Base-by-base conservation (phyloP, 2,113 vertebrate genomes). In the Struthidea cinerea region DNA sequence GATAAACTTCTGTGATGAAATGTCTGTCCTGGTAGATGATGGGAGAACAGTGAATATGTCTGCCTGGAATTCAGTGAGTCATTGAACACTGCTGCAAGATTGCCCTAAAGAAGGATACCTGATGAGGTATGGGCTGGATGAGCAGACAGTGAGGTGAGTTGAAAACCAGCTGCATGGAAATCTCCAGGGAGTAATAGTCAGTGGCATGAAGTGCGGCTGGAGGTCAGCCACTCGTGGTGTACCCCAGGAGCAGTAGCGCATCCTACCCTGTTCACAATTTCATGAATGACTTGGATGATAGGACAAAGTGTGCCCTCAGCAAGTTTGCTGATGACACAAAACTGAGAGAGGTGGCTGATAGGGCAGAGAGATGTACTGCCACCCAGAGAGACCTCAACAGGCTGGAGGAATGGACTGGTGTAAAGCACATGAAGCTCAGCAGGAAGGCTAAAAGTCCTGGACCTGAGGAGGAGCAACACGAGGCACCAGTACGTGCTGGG, bases 121-220 rank as follows among this genome's bases (percentile, higher is more conserved):
- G 41, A 16, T 84, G 37, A 80, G 26, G 1, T 56, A 13, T 4
- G 23, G 53, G 20, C 37, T 79, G 39, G 32, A 59, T 50, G 39
- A 88, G 12, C 60, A 77, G 39, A 32, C 4, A 49, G 12, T 23
- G 57, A 55, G 10, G 10, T 57, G 52, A 2, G 13, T 37, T 76
- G 64, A 49, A 90, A 83, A 71, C 44, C 32, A 22, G 9, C 17
- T 37, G 22, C 39, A 49, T 11, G 35, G 15, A 23, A 37, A 70
- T 37, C 19, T 13, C 52, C 32, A 30, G 70, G 33, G 9, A 8
- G 2, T 1, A 37, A 28, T 33, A 14, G 24, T 28, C 13, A 47
- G 30, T 53, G 28, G 16, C 35, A 88, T 0, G 0, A 84, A 57
- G 16, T 37, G 65, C 28, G 16, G 19, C 3, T 50, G 47, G 32